Percentiles rank a stretch among this genome's conserved stretches.
Evolutionary conservation across 2,888 invertebrate genomes (phyloP).

Genomic region (Argyresthia goedartella): DNA sequence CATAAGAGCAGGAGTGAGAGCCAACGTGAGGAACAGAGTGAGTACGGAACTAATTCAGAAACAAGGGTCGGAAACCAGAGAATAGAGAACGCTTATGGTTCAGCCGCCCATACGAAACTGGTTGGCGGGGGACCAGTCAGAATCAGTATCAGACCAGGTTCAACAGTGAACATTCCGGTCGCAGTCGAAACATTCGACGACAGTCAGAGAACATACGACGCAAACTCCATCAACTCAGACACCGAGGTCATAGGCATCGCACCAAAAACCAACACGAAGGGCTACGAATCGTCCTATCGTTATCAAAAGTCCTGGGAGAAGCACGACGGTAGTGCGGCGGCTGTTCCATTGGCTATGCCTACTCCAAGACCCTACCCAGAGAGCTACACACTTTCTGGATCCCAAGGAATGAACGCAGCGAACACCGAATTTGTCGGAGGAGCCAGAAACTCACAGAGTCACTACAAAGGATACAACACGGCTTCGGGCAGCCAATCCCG

Average conservation of each 20-base stretch:
- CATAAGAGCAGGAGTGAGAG: no score
- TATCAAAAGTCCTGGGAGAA: conserved; percentile 62
- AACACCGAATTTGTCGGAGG: conserved; percentile 9
- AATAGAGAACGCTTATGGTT: not conserved
- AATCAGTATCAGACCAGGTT: conserved; percentile 43
- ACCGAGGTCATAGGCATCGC: conserved; percentile 27
- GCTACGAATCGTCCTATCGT: conserved; percentile 52
- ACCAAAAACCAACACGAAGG: conserved; percentile 24
- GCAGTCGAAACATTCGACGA: conserved; percentile 21
- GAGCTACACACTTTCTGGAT: conserved; percentile 25
- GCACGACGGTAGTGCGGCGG: conserved; percentile 17
- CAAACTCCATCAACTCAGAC: conserved; percentile 31
- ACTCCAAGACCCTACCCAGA: conserved; percentile 29
- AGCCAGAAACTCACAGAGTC: conserved; percentile 20
- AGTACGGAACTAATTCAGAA: no score
- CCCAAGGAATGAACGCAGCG: conserved; percentile 14
- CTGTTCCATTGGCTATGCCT: conserved; percentile 21
- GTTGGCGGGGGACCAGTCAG: conserved; percentile 21
- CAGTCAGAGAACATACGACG: conserved; percentile 15
- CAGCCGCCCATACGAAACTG: conserved; percentile 11
- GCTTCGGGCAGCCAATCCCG: conserved; percentile 12
- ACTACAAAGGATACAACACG: no score
- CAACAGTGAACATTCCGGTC: conserved; percentile 39
- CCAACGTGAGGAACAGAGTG: no score
- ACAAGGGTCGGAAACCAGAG: no score